These are phyloP conservation scores for Chunga burmeisteri DNA, from an alignment of 2,113 vertebrate species.

Conservation along the genomic window DNA sequence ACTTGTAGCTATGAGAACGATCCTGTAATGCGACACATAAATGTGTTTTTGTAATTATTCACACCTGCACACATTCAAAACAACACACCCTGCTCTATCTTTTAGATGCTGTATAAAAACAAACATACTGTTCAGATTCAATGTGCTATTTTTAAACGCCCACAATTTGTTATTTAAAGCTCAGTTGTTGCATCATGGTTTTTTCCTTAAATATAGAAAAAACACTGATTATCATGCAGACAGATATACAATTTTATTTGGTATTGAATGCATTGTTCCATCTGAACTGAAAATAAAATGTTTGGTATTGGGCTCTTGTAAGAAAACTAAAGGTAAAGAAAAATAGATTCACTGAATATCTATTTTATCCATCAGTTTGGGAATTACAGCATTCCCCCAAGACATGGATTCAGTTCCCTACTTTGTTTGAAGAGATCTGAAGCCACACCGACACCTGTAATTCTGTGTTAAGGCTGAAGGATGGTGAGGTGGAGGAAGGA, in stretches of 20 bases:
- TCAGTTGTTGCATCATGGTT: background rate
- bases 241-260: background rate
- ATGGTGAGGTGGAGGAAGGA: background rate
- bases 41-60: constrained; percentile 68
- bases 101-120: constrained; percentile 38
- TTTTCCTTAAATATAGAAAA: background rate
- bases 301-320: background rate
- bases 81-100: constrained; percentile 30
- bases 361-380: background rate
- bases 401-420: background rate
- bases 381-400: background rate
- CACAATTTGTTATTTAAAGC: constrained; percentile 25
- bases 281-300: background rate
- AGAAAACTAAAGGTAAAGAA: background rate
- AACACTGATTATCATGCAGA: background rate
- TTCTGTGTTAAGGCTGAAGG: background rate
- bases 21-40: constrained; percentile 66
- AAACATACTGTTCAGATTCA: constrained; percentile 44
- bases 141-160: constrained; percentile 50
- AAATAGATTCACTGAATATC: background rate
- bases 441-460: background rate
- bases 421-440: background rate
- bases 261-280: background rate
- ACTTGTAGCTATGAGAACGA: constrained; percentile 48
- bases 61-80: constrained; percentile 68